Evolutionary conservation across 2,113 vertebrate genomes (phyloP).

Genomic region (Salvator merianae): DNA sequence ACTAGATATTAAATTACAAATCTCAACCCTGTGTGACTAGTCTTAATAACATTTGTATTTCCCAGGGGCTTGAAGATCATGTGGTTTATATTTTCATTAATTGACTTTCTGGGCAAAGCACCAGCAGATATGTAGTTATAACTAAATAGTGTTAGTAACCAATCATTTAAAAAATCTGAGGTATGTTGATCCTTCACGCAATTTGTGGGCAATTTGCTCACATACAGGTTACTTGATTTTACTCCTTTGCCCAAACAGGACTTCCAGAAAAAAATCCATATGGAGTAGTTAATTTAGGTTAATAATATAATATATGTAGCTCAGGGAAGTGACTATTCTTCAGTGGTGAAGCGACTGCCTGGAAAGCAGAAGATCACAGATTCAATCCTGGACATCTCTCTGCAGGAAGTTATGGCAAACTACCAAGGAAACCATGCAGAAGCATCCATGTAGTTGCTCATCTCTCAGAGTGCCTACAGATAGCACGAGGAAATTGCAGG

Average conservation of each 20-base stretch:
- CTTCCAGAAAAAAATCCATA: neutral
- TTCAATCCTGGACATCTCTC: too few species aligned
- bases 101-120: constrained; percentile 12
- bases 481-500: too few species aligned
- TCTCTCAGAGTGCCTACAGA: too few species aligned
- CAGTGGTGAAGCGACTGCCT: too few species aligned
- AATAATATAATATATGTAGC: neutral
- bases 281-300: neutral
- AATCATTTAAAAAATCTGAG: neutral
- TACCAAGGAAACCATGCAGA: too few species aligned
- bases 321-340: too few species aligned
- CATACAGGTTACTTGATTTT: neutral
- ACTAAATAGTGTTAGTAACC: neutral
- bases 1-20: neutral
- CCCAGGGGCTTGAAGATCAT: neutral
- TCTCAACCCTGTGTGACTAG: neutral
- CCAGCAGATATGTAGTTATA: neutral
- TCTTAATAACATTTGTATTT: constrained; percentile 32
- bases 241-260: neutral
- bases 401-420: too few species aligned
- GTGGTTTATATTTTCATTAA: constrained; percentile 20
- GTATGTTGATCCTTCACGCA: neutral
- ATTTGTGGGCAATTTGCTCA: neutral
- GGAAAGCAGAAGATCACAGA: too few species aligned
- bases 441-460: too few species aligned